Conservation (phyloP, 2,888 invertebrate species). For the Stictocephala bisonia region DNA sequence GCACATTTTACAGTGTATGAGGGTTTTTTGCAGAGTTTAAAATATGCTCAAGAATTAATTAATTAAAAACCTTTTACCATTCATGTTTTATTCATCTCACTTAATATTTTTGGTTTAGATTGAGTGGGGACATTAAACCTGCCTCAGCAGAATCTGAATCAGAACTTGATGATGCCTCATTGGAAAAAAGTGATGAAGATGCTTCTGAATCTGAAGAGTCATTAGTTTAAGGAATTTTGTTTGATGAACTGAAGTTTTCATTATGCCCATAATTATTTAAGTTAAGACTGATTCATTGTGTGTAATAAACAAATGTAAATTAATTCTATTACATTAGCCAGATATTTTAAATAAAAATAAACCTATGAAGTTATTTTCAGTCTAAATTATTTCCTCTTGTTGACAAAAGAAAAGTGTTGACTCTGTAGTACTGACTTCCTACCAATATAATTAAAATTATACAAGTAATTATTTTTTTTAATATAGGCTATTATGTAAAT, state of each 20-base stretch:
- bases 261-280: conserved; percentile 29
- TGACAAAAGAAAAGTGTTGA: too few species aligned
- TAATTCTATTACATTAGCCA: conserved; percentile 18
- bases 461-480: too few species aligned
- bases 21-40: background rate
- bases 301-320: conserved; percentile 7
- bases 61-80: conserved; percentile 9
- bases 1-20: background rate
- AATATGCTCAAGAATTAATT: background rate
- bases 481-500: too few species aligned
- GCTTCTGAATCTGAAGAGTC: conserved; percentile 38
- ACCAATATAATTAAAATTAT: too few species aligned
- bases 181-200: conserved; percentile 35
- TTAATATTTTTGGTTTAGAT: conserved; percentile 2
- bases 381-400: conserved; percentile 30
- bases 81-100: conserved; percentile 9
- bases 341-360: conserved; percentile 8
- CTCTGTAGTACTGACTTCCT: too few species aligned
- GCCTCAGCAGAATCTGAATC: conserved; percentile 31
- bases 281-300: conserved; percentile 26
- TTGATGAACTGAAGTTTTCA: conserved; percentile 14
- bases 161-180: conserved; percentile 23
- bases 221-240: conserved; percentile 26
- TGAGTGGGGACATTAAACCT: conserved; percentile 14
- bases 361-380: conserved; percentile 16